Evolutionary conservation across 2,888 invertebrate species (phyloP).

Genomic region (Quadriops clusia): DNA sequence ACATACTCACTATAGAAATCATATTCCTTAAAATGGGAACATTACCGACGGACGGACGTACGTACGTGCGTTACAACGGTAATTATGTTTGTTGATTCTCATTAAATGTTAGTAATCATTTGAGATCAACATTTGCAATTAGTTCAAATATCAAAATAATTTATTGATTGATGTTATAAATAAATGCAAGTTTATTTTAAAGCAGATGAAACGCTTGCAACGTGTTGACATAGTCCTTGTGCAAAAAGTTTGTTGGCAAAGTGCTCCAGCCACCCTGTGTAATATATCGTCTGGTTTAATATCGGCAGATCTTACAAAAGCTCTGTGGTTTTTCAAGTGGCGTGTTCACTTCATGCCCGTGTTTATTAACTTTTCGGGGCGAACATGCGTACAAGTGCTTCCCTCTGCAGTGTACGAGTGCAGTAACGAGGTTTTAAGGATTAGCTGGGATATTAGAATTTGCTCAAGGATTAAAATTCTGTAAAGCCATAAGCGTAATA

Average conservation of each 20-base stretch:
- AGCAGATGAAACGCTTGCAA: background rate
- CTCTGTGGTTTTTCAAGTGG: conserved; percentile 8
- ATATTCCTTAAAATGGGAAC: no score
- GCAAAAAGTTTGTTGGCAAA: background rate
- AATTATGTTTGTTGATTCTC: no score
- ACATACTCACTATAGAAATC: no score
- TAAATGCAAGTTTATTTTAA: no score
- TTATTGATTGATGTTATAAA: no score
- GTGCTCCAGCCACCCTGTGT: background rate
- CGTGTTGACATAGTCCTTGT: conserved; percentile 1
- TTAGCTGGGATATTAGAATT: conserved; percentile 10
- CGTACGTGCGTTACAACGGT: no score
- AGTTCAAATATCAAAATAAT: no score
- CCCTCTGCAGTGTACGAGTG: background rate
- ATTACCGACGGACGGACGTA: no score
- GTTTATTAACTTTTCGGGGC: conserved; percentile 8
- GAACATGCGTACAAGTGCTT: conserved; percentile 12
- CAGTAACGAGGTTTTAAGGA: background rate
- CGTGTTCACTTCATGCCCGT: conserved; percentile 4
- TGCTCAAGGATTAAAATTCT: conserved; percentile 6
- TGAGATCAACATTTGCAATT: no score
- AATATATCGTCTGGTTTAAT: conserved; percentile 10
- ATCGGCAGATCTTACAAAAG: conserved; percentile 7
- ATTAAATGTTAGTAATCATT: no score
- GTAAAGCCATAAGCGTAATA: no score